Evolutionary conservation across 2,113 vertebrate genomes (phyloP).

Genomic region (Acinonyx jubatus): DNA sequence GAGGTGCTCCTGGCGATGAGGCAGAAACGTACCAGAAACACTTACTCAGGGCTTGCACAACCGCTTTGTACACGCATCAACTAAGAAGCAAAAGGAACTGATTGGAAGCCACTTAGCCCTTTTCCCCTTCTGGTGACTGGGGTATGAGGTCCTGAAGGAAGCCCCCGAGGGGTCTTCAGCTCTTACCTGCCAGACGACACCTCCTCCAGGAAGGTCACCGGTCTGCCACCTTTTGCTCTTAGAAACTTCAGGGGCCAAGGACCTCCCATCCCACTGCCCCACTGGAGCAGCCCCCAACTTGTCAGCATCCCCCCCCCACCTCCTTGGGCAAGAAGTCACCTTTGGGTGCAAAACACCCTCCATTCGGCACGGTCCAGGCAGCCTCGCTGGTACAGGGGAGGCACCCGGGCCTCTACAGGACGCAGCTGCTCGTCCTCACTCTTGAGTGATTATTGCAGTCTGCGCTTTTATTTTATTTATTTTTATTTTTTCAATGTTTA

Average conservation of each 20-base stretch:
- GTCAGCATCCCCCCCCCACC: not conserved
- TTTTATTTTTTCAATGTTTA: not conserved
- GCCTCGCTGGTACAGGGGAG: not conserved
- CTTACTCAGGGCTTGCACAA: not conserved
- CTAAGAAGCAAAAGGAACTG: not conserved
- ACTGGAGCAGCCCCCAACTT: not conserved
- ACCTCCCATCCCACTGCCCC: not conserved
- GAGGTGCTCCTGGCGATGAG: not conserved
- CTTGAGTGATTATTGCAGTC: too few species aligned
- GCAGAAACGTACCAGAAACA: too few species aligned
- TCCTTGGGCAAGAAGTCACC: not conserved
- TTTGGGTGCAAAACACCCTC: not conserved
- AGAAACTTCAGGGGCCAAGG: not conserved
- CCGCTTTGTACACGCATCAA: accelerated
- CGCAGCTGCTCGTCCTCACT: accelerated
- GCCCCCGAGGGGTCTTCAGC: not conserved
- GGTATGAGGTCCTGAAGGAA: not conserved
- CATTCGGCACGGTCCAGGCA: not conserved
- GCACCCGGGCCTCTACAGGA: accelerated
- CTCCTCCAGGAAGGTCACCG: not conserved
- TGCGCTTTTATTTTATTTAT: not conserved
- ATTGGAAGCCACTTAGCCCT: accelerated
- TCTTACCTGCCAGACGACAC: not conserved
- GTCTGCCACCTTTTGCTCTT: not conserved
- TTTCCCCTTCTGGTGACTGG: not conserved